phyloP scores from a whole-genome alignment of 2,888 invertebrate genomes.

The Macaria liturata region DNA sequence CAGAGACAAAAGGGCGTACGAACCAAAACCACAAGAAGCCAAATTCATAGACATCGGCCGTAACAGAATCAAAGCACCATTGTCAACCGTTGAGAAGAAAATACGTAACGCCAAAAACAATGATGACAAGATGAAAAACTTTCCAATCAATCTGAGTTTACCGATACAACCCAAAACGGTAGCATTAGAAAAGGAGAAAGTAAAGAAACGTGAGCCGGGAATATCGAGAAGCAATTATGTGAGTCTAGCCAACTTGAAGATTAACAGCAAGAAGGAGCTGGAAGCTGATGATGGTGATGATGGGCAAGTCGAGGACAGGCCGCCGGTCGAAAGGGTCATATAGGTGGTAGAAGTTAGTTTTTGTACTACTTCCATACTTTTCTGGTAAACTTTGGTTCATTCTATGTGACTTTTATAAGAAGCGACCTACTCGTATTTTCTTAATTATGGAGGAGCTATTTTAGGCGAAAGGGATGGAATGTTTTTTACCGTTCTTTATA shows the following conservation, averaged over 20 bases:
- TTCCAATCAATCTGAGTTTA: background rate
- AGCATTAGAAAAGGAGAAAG: conserved; percentile 15
- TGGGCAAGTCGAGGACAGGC: conserved; percentile 28
- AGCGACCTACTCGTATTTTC: background rate
- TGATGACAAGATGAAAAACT: no score
- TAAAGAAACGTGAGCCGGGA: conserved; percentile 54
- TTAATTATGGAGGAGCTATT: background rate
- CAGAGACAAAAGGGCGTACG: conserved; percentile 54
- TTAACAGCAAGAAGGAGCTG: conserved; percentile 59
- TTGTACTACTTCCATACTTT: background rate
- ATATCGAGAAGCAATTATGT: conserved; percentile 77
- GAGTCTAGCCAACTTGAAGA: conserved; percentile 73
- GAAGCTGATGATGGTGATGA: conserved; percentile 40
- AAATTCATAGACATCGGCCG: conserved; percentile 58
- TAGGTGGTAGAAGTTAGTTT: conserved; percentile 31
- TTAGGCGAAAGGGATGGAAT: no score
- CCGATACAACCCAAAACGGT: background rate
- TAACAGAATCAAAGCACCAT: conserved; percentile 57
- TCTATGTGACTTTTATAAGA: background rate
- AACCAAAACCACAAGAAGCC: conserved; percentile 43
- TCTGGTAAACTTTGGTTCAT: no score
- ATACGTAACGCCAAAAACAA: conserved; percentile 22
- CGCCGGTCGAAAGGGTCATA: conserved; percentile 62
- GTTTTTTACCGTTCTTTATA: no score
- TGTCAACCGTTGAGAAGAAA: conserved; percentile 31